phyloP scores from a whole-genome alignment of 1,140 invertebrate species.

The Drosophila jambulina region DNA sequence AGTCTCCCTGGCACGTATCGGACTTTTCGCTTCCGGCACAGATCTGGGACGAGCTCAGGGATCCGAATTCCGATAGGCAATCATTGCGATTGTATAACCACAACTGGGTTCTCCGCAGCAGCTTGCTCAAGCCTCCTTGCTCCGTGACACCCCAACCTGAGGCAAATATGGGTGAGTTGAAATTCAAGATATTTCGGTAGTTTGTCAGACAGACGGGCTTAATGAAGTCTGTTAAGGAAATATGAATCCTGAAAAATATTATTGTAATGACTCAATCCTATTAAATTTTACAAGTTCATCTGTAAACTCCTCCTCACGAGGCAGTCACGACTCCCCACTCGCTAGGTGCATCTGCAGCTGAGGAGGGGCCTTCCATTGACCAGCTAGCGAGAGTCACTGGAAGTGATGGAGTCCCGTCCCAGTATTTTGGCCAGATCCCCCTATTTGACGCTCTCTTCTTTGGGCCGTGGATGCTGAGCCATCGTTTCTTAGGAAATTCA shows the following conservation, averaged over 20 bases:
- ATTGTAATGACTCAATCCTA: not conserved
- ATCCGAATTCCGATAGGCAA: too few relatives aligned
- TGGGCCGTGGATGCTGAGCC: constrained; percentile 53
- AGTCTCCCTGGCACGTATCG: too few relatives aligned
- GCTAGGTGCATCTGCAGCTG: not conserved
- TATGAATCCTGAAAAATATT: not conserved
- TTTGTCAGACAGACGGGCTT: too few relatives aligned
- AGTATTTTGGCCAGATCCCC: constrained; percentile 16
- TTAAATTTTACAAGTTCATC: not conserved
- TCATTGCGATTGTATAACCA: too few relatives aligned
- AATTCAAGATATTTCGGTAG: too few relatives aligned
- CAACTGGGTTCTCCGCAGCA: too few relatives aligned
- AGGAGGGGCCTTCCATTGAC: not conserved
- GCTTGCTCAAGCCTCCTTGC: too few relatives aligned
- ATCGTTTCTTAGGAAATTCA: constrained; percentile 65
- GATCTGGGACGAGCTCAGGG: too few relatives aligned
- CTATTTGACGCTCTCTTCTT: constrained; percentile 3
- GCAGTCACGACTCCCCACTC: not conserved
- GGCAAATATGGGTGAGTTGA: too few relatives aligned
- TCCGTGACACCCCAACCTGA: too few relatives aligned
- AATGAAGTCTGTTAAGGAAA: too few relatives aligned
- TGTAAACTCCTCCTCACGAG: not conserved
- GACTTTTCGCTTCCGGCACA: too few relatives aligned
- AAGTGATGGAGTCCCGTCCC: constrained; percentile 4
- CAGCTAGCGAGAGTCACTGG: constrained; percentile 14